Percentiles rank a stretch among this genome's conserved stretches.
Evolutionary conservation across 2,113 vertebrate species (phyloP).

Genomic region (Rafetus swinhoei): DNA sequence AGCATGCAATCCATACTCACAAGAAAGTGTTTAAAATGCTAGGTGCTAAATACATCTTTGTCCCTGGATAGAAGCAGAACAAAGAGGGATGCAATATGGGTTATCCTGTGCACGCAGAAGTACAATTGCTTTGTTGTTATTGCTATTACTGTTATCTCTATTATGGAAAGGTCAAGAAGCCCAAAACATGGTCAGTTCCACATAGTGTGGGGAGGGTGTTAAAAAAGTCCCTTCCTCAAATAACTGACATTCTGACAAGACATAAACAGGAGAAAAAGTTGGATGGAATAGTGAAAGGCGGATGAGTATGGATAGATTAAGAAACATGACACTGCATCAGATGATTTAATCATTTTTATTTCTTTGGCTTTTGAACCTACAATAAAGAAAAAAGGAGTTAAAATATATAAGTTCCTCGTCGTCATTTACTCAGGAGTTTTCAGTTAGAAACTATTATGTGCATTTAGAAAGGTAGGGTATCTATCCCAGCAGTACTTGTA

Average conservation of each 20-base stretch:
- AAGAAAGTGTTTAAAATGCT: neutral
- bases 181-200: neutral
- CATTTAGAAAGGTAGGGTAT: neutral
- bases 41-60: neutral
- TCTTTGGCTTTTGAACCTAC: neutral
- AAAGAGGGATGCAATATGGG: neutral
- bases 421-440: neutral
- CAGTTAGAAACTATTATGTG: neutral
- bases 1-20: neutral
- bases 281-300: accelerated
- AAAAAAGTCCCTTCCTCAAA: neutral
- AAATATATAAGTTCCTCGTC: neutral
- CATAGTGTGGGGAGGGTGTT: neutral
- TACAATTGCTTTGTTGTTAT: accelerated
- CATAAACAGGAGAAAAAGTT: neutral
- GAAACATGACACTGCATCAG: neutral
- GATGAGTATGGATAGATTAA: neutral
- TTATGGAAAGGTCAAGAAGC: neutral
- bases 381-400: neutral
- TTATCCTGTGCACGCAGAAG: no score
- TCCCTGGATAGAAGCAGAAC: neutral
- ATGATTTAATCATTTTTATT: neutral
- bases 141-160: neutral
- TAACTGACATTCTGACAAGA: neutral
- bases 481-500: neutral